These are phyloP conservation scores for Poecilia picta DNA, from an alignment of 2,797 vertebrate genomes.

Conservation along the genomic window DNA sequence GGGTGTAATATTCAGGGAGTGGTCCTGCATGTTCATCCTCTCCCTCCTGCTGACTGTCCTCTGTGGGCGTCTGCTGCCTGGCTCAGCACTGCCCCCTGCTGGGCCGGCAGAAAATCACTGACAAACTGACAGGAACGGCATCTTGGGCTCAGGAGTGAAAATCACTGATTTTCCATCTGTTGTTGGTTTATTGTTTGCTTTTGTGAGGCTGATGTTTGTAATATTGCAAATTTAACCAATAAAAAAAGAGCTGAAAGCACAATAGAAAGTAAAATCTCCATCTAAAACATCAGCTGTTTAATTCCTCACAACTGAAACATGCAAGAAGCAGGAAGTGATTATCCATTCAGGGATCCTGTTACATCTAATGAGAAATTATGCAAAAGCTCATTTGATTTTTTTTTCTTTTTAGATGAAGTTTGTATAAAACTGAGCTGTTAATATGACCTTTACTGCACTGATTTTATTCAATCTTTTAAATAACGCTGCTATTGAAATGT, in stretches of 20 bases:
- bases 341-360: neutral
- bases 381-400: neutral
- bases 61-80: constrained; percentile 12
- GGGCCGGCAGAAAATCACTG: constrained; percentile 12
- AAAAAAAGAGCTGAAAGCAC: neutral
- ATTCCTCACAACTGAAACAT: neutral
- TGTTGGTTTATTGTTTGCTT: neutral
- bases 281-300: neutral
- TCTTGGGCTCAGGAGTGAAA: neutral
- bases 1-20: constrained; percentile 55
- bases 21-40: constrained; percentile 31
- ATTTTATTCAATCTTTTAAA: neutral
- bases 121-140: neutral
- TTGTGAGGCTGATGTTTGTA: neutral
- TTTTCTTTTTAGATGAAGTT: neutral
- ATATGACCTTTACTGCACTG: neutral
- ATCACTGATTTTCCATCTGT: neutral
- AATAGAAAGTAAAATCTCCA: neutral
- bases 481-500: neutral
- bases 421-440: neutral
- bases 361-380: neutral
- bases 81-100: constrained; percentile 69
- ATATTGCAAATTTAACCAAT: neutral
- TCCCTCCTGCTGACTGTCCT: constrained; percentile 8
- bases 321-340: neutral